Base-by-base conservation (phyloP, 2,113 vertebrate species). In the Mus spicilegus region DNA sequence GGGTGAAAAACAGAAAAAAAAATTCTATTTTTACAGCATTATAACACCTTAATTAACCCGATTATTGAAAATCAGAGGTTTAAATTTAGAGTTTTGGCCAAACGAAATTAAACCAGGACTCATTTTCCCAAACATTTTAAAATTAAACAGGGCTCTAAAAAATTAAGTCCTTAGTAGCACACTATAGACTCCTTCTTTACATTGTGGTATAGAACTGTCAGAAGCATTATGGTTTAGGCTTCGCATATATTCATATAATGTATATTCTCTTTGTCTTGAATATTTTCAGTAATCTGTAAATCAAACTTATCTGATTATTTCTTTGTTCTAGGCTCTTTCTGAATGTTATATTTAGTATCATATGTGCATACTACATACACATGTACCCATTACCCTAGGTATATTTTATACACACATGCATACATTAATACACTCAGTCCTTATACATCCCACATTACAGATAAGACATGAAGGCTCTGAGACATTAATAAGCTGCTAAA, bases 61-160 rank as follows among this genome's bases (percentile, higher is more conserved):
- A 69, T 76, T 90, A 86, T 20, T 76, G 11, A 54, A 36, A 82
- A 65, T 22, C 13, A 2, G 30, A 69, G 4, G n/a, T 81, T 92
- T 95, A 58, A 88, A 86, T 92, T 95, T 88, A 94, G 36, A 85
- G 82, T 77, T 95, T 54, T 30, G 5, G 2, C 20, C 87, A 73
- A 91, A 86, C 1, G 77, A 87, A 95, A 89, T n/a, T 93, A 22
- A 95, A 5, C 24, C 30, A 70, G 73, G 6, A 61, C 14, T 72
- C 16, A 12, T 88, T 91, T 94, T 39, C 24, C 13, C 22, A 42
- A 63, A 33, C 7, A 28, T 39, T 93, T 95, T 89, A 22, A 7
- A 65, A 93, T 84, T 90, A 63, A 96, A 87, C 10, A 89, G 39
- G 77, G 0, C 4, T 91, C 36, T 56, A 11, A 81, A 89, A 84